These are phyloP conservation scores for Agelas oroides DNA, from an alignment of 37 sponge, comb jelly and placozoan genomes.

Conservation along the genomic window DNA sequence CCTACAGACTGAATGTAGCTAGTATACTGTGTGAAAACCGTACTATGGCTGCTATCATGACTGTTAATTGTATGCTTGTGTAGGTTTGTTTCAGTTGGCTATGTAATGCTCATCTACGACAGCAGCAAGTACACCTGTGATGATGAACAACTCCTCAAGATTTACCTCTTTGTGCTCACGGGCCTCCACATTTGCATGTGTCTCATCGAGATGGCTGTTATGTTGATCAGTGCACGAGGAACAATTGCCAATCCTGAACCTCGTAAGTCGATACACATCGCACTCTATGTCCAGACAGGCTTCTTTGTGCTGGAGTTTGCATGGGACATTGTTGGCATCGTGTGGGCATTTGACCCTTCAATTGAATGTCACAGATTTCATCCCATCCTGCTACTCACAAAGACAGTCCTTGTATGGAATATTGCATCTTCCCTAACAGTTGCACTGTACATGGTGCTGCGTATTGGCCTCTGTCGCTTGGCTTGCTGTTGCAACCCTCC, in stretches of 20 bases:
- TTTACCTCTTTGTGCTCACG: conserved; percentile 61
- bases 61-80: too few relatives aligned
- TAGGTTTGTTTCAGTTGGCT: conserved; percentile 55
- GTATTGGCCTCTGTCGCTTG: conserved; percentile 47
- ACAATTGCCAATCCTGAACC: conserved; percentile 76
- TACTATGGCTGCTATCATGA: too few relatives aligned
- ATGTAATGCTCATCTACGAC: conserved; percentile 33
- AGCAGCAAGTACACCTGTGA: conserved; percentile 21
- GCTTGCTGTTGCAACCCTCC: conserved; percentile 28
- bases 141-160: conserved; percentile 55
- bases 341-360: conserved; percentile 77
- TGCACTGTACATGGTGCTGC: conserved; percentile 48
- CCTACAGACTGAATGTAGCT: too few relatives aligned
- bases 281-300: conserved; percentile 48
- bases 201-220: conserved; percentile 35
- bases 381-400: conserved; percentile 22
- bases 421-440: conserved; percentile 8
- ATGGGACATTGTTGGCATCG: conserved; percentile 76
- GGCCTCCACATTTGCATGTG: conserved; percentile 37
- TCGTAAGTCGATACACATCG: conserved; percentile 27
- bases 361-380: conserved; percentile 57
- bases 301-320: conserved; percentile 49
- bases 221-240: conserved; percentile 60
- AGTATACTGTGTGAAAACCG: not conserved
- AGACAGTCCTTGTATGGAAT: conserved; percentile 68